Percentiles rank a stretch among this genome's conserved stretches.
These are phyloP conservation scores for Muraenolepis orangiensis DNA, from an alignment of 2,797 vertebrate genomes.

Conservation along the genomic window DNA sequence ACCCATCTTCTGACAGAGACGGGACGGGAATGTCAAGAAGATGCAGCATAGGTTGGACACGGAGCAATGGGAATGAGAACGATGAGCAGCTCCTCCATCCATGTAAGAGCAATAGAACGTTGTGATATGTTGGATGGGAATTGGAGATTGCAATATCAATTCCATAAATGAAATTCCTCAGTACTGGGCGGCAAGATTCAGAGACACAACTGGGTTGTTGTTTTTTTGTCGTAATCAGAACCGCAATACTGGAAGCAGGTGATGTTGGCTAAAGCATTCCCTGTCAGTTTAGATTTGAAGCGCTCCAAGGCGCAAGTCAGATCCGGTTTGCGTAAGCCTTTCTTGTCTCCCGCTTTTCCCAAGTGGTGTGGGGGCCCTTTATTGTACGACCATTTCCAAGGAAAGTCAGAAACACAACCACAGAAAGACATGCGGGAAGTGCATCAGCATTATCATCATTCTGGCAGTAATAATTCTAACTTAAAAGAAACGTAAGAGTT, in stretches of 20 bases:
- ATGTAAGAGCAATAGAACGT: background rate
- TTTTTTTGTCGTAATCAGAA: slow-evolving; percentile 42
- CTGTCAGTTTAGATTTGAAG: slow-evolving; percentile 70
- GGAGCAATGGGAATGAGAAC: slow-evolving; percentile 33
- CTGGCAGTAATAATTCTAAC: background rate
- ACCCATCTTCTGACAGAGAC: slow-evolving; percentile 35
- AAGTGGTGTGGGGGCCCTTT: slow-evolving; percentile 29
- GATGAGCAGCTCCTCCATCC: background rate
- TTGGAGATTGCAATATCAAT: background rate
- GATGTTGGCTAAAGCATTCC: slow-evolving; percentile 68
- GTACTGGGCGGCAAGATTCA: slow-evolving; percentile 23
- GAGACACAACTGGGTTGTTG: slow-evolving; percentile 44
- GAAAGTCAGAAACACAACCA: slow-evolving; percentile 23
- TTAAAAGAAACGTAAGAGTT: no score
- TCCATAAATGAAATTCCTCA: background rate
- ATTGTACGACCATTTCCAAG: slow-evolving; percentile 18
- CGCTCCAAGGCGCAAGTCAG: slow-evolving; percentile 69
- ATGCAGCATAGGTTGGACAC: slow-evolving; percentile 36
- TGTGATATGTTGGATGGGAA: background rate
- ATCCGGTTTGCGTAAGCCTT: slow-evolving; percentile 61
- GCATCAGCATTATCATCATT: slow-evolving; percentile 26
- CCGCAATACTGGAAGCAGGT: slow-evolving; percentile 63
- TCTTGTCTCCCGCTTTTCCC: slow-evolving; percentile 46
- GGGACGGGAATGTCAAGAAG: slow-evolving; percentile 25
- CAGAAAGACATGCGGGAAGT: slow-evolving; percentile 49